These are phyloP conservation scores for Ischnura elegans DNA, from an alignment of 2,888 invertebrate species.

Conservation along the genomic window DNA sequence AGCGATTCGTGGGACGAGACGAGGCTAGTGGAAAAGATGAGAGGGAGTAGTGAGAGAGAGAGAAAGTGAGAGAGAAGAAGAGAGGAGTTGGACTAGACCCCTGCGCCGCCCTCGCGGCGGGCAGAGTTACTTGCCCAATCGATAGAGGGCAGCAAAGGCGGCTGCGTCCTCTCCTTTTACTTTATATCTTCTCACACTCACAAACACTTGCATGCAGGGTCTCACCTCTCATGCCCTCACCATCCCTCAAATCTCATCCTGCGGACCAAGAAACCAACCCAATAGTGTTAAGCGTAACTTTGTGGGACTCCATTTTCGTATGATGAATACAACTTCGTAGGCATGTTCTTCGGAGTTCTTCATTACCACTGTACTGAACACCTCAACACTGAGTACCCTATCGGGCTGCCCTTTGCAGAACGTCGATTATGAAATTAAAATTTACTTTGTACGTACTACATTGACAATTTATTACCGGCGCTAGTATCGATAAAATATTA, in stretches of 20 bases:
- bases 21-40: neutral
- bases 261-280: too few relatives aligned
- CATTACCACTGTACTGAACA: too few relatives aligned
- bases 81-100: slow-evolving; percentile 29
- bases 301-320: too few relatives aligned
- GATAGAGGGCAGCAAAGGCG: slow-evolving; percentile 65
- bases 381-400: too few relatives aligned
- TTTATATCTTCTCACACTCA: slow-evolving; percentile 42
- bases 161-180: slow-evolving; percentile 65
- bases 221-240: neutral
- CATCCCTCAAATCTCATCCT: neutral
- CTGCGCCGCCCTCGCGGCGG: slow-evolving; percentile 61
- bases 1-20: neutral
- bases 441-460: too few relatives aligned
- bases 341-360: too few relatives aligned
- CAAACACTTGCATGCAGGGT: neutral
- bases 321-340: too few relatives aligned
- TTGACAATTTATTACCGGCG: too few relatives aligned
- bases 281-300: too few relatives aligned
- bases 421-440: too few relatives aligned
- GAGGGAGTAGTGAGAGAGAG: neutral
- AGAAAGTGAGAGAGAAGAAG: neutral
- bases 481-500: too few relatives aligned
- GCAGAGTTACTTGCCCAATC: slow-evolving; percentile 63
- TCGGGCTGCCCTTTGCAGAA: too few relatives aligned